Percentiles rank a stretch among this genome's conserved stretches.
Evolutionary conservation across 2,113 vertebrate genomes (phyloP).

Genomic region (Hippocampus zosterae): DNA sequence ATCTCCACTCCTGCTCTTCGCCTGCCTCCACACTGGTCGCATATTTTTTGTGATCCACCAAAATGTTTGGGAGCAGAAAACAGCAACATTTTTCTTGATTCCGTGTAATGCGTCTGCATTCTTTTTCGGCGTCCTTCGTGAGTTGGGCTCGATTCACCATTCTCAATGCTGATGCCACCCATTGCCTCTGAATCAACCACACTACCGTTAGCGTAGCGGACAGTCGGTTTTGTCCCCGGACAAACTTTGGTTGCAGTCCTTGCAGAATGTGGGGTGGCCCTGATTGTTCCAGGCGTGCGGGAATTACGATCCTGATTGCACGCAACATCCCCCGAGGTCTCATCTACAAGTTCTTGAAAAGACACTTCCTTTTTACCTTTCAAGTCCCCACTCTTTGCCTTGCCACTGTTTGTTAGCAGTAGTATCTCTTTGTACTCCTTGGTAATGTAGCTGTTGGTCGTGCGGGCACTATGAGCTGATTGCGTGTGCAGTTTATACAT

Average conservation of each 20-base stretch:
- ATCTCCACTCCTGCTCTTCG: slow-evolving; percentile 22
- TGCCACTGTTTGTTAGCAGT: slow-evolving; percentile 46
- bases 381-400: slow-evolving; percentile 56
- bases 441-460: slow-evolving; percentile 38
- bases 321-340: slow-evolving; percentile 49
- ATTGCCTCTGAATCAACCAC: slow-evolving; percentile 71
- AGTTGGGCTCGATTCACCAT: slow-evolving; percentile 24
- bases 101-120: slow-evolving; percentile 30
- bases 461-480: slow-evolving; percentile 39
- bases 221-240: slow-evolving; percentile 43
- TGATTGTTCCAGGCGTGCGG: slow-evolving; percentile 58
- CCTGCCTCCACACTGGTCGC: slow-evolving; percentile 60
- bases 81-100: slow-evolving; percentile 26
- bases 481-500: slow-evolving; percentile 25
- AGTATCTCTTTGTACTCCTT: slow-evolving; percentile 39
- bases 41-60: slow-evolving; percentile 47
- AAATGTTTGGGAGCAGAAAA: slow-evolving; percentile 36
- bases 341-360: slow-evolving; percentile 61
- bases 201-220: slow-evolving; percentile 67
- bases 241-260: slow-evolving; percentile 28
- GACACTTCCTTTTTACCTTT: slow-evolving; percentile 74
- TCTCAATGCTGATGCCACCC: slow-evolving; percentile 66
- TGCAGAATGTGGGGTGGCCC: slow-evolving; percentile 51
- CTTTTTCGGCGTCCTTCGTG: slow-evolving; percentile 14
- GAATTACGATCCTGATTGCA: slow-evolving; percentile 41